phyloP scores from a whole-genome alignment of 2,797 vertebrate genomes.

The Danionella dracula region DNA sequence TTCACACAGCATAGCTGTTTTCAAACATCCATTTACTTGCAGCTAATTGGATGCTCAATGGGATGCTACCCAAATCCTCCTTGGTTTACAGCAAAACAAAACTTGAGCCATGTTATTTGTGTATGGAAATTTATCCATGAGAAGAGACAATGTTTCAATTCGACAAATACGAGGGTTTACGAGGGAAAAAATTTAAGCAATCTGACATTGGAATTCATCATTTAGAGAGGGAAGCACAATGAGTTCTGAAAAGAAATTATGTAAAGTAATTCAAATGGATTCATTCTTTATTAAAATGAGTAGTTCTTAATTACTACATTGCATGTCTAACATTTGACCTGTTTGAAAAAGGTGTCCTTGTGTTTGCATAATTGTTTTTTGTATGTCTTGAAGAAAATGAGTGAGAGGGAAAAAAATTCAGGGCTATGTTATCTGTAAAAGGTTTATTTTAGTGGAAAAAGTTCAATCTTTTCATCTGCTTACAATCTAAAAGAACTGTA shows the following conservation, averaged over 20 bases:
- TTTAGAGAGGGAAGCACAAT: not conserved
- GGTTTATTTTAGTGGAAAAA: too few relatives aligned
- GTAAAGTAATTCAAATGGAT: not conserved
- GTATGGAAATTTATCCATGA: slow-evolving; percentile 14
- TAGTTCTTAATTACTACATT: too few relatives aligned
- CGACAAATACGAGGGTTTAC: not conserved
- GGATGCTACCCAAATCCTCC: not conserved
- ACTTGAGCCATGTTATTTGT: slow-evolving; percentile 6
- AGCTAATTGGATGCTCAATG: slow-evolving; percentile 17
- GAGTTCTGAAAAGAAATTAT: not conserved
- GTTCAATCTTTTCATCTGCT: too few relatives aligned
- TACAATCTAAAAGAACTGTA: too few relatives aligned
- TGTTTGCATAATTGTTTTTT: too few relatives aligned
- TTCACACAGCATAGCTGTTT: not conserved
- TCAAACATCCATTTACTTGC: not conserved
- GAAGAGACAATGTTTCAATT: slow-evolving; percentile 15
- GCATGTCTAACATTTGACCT: too few relatives aligned
- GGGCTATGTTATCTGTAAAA: too few relatives aligned
- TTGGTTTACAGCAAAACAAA: not conserved
- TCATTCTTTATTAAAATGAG: not conserved
- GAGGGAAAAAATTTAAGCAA: not conserved
- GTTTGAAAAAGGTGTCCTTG: too few relatives aligned
- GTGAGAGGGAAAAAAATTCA: too few relatives aligned
- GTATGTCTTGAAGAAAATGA: too few relatives aligned
- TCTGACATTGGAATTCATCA: not conserved